Conservation (phyloP, 2,888 invertebrate genomes). For the Drosophila nigritarsus region DNA sequence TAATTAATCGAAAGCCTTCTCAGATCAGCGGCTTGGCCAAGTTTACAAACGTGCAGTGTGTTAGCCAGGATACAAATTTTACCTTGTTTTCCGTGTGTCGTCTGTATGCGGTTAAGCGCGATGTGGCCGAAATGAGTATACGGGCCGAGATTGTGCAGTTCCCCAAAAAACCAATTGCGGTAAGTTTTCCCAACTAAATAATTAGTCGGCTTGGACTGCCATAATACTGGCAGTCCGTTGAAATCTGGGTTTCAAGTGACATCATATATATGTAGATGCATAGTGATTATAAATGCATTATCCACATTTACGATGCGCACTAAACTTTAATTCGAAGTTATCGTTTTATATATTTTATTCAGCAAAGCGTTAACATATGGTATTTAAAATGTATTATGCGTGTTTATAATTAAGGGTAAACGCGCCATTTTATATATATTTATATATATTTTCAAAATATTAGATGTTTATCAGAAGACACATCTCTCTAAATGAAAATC, state of each 20-base stretch:
- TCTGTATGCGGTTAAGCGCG: slow-evolving; percentile 67
- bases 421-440: neutral
- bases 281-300: slow-evolving; percentile 2
- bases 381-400: neutral
- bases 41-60: slow-evolving; percentile 73
- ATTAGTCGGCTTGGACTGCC: too few species aligned
- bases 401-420: neutral
- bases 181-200: slow-evolving; percentile 46
- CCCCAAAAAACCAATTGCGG: slow-evolving; percentile 58
- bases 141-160: slow-evolving; percentile 40
- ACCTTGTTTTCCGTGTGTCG: slow-evolving; percentile 61
- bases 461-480: neutral
- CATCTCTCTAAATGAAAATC: neutral
- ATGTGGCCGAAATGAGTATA: slow-evolving; percentile 69
- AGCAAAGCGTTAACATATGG: neutral
- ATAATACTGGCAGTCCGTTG: neutral
- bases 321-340: slow-evolving; percentile 4
- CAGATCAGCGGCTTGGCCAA: slow-evolving; percentile 65
- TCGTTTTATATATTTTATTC: neutral
- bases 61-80: slow-evolving; percentile 51
- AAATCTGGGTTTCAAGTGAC: neutral
- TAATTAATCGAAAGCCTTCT: neutral
- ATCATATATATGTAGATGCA: neutral
- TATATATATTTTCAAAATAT: neutral
- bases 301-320: neutral